Evolutionary conservation across 1,140 invertebrate genomes (phyloP).

Genomic region (Zophobas morio): DNA sequence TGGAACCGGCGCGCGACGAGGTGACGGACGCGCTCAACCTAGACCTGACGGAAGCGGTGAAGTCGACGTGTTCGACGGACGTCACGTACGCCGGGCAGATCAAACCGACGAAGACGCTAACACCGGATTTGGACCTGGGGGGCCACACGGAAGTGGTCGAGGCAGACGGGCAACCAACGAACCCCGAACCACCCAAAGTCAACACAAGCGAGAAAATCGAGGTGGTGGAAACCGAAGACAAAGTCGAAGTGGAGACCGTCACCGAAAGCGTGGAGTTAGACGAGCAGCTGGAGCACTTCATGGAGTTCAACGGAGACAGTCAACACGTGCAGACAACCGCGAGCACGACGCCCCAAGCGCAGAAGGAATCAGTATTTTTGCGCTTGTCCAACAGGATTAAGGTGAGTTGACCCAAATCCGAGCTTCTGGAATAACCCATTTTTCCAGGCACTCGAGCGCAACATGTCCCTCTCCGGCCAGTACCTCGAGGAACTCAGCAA

Average conservation of each 20-base stretch:
- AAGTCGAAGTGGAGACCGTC: conserved; percentile 56
- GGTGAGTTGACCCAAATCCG: conserved; percentile 68
- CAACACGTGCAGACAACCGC: conserved; percentile 41
- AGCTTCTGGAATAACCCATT: conserved; percentile 42
- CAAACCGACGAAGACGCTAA: conserved; percentile 66
- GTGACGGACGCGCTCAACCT: conserved; percentile 14
- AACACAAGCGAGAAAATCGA: conserved; percentile 2
- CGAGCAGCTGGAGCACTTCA: conserved; percentile 67
- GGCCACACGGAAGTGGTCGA: conserved; percentile 4
- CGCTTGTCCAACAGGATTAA: conserved; percentile 96
- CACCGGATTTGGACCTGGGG: conserved; percentile 43
- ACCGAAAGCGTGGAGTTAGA: conserved; percentile 52
- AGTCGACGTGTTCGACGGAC: conserved; percentile 34
- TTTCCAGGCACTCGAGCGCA: conserved; percentile 88
- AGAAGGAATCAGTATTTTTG: conserved; percentile 96
- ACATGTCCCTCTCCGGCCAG: conserved; percentile 95
- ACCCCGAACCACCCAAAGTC: background rate
- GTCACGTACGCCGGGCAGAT: conserved; percentile 58
- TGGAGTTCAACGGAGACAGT: conserved; percentile 61
- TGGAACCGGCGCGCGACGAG: conserved; percentile 11
- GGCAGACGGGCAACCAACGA: background rate
- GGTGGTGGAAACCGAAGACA: background rate
- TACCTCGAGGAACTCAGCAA: conserved; percentile 96
- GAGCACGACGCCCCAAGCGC: conserved; percentile 71
- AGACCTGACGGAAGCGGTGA: background rate